Conservation (phyloP, 2,888 invertebrate genomes). For the Acholoe squamosa region DNA sequence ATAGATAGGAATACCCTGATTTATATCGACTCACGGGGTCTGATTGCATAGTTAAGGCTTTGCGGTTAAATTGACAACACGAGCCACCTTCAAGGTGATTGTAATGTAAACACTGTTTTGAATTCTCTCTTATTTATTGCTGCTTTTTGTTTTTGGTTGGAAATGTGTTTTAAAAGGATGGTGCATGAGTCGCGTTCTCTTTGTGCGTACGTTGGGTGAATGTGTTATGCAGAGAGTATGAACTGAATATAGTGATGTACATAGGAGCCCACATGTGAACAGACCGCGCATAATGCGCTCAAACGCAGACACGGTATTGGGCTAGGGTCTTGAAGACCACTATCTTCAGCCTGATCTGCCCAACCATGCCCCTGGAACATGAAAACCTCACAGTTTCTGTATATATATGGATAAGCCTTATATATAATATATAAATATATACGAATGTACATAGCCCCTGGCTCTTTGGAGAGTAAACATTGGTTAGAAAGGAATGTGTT, state of each 20-base stretch:
- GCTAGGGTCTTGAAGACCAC: neutral
- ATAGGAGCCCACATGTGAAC: neutral
- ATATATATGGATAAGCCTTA: slow-evolving; percentile 29
- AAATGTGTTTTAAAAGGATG: neutral
- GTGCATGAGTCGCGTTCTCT: neutral
- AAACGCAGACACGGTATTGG: neutral
- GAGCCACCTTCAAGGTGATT: no score
- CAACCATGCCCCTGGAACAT: neutral
- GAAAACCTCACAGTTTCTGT: slow-evolving; percentile 17
- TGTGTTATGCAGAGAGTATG: neutral
- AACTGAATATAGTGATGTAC: neutral
- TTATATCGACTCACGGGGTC: neutral
- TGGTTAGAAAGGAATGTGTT: neutral
- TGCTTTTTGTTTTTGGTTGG: neutral
- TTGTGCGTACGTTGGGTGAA: neutral
- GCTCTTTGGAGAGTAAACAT: neutral
- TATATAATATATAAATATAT: neutral
- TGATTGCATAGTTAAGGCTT: neutral
- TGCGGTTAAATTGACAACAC: no score
- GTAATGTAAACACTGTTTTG: neutral
- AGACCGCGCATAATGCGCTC: neutral
- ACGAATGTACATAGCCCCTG: neutral
- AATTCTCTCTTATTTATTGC: slow-evolving; percentile 50
- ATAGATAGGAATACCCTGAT: neutral
- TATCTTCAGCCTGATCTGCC: neutral